phyloP scores from a whole-genome alignment of 2,113 vertebrate genomes.

The Percopsis transmontana region DNA sequence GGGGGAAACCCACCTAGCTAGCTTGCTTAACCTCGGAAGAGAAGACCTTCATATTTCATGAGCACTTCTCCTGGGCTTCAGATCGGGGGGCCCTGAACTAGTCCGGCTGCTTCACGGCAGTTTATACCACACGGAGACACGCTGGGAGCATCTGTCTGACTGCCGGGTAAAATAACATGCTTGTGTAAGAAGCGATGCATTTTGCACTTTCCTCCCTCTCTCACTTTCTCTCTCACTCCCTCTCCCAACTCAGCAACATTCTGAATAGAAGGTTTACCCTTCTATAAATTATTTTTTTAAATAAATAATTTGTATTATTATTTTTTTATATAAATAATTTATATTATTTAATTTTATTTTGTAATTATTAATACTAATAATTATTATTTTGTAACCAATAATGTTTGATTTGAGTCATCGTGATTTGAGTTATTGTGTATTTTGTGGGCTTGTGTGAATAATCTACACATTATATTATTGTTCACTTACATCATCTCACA shows the following conservation, averaged over 20 bases:
- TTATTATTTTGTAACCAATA: neutral
- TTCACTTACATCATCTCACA: too few relatives aligned
- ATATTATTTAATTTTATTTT: too few relatives aligned
- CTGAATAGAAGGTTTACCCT: too few relatives aligned
- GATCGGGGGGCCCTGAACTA: slow-evolving; percentile 46
- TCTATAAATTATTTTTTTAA: neutral
- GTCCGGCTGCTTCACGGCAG: slow-evolving; percentile 59
- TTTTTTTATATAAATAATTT: too few relatives aligned
- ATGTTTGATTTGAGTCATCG: neutral
- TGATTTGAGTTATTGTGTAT: neutral
- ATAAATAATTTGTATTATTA: too few relatives aligned
- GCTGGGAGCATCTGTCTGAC: slow-evolving; percentile 34
- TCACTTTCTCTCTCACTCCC: neutral
- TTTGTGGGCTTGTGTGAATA: neutral
- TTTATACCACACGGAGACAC: slow-evolving; percentile 49
- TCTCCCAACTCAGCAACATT: neutral
- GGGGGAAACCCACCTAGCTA: slow-evolving; percentile 24
- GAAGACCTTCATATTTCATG: slow-evolving; percentile 75
- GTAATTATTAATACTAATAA: neutral
- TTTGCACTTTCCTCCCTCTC: neutral
- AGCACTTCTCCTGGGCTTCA: slow-evolving; percentile 63
- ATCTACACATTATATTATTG: too few relatives aligned
- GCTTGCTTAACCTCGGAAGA: slow-evolving; percentile 28
- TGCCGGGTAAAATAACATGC: neutral
- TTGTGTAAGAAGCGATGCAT: neutral